Percentiles rank a stretch among this genome's conserved stretches.
These are phyloP conservation scores for Oncorhynchus tshawytscha DNA, from an alignment of 2,113 vertebrate genomes.

Conservation along the genomic window DNA sequence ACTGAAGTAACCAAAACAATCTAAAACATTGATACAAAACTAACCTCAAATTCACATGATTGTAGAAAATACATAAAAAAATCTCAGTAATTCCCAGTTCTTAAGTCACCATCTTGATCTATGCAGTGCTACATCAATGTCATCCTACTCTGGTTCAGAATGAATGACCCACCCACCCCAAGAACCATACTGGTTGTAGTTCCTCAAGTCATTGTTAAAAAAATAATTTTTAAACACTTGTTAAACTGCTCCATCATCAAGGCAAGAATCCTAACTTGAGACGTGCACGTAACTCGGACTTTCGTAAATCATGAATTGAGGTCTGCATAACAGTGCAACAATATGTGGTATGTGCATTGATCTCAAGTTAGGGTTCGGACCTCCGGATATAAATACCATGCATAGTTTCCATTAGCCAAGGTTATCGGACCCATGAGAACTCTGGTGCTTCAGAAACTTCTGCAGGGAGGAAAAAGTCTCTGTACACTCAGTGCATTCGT, in stretches of 20 bases:
- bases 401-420: conserved; percentile 35
- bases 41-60: neutral
- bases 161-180: neutral
- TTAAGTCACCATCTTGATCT: neutral
- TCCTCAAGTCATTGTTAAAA: neutral
- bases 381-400: neutral
- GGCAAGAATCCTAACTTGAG: neutral
- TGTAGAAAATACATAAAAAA: neutral
- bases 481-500: conserved; percentile 74
- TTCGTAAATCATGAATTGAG: neutral
- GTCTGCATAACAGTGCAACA: neutral
- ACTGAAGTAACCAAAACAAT: neutral
- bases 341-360: neutral
- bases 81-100: neutral
- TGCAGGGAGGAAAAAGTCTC: conserved; percentile 69
- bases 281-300: neutral
- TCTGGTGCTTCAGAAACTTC: conserved; percentile 73
- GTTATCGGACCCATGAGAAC: conserved; percentile 63
- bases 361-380: neutral
- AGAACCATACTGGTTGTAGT: neutral
- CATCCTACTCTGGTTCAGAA: neutral
- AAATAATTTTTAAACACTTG: no score
- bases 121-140: neutral
- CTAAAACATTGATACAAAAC: neutral
- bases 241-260: neutral